These are phyloP conservation scores for Mimas tiliae DNA, from an alignment of 2,888 invertebrate genomes.

Conservation along the genomic window DNA sequence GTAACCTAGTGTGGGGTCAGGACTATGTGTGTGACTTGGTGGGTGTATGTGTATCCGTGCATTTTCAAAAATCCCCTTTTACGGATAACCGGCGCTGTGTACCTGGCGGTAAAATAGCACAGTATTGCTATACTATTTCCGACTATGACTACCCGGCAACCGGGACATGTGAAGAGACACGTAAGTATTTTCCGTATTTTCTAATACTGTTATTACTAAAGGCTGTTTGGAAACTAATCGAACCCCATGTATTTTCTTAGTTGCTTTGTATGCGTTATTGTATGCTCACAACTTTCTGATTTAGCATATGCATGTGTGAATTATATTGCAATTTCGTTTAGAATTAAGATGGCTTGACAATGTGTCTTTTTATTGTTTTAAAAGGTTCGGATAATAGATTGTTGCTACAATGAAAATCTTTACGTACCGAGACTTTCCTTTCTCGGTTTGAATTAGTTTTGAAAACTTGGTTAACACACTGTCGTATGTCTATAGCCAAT, in stretches of 20 bases:
- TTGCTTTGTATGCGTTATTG: constrained; percentile 3
- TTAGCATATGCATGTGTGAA: constrained; percentile 20
- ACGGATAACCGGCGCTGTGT: no score
- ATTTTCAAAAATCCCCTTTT: no score
- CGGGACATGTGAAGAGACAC: neutral
- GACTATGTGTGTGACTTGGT: no score
- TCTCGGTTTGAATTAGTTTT: neutral
- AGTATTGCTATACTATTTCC: neutral
- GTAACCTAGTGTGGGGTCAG: no score
- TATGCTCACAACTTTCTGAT: constrained; percentile 15
- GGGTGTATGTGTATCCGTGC: no score
- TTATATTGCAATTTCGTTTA: constrained; percentile 10
- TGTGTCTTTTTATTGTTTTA: constrained; percentile 11
- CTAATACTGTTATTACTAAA: neutral
- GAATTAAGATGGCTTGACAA: constrained; percentile 12
- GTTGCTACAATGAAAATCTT: constrained; percentile 5
- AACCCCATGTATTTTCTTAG: neutral
- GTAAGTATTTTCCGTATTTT: neutral
- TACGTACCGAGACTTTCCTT: neutral
- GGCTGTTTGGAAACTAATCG: constrained; percentile 1
- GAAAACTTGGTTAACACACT: no score
- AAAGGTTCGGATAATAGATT: constrained; percentile 16
- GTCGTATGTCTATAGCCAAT: no score
- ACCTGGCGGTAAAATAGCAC: no score
- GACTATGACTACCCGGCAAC: no score